Evolutionary conservation across 2,113 vertebrate species (phyloP).

Genomic region (Ovibos moschatus): DNA sequence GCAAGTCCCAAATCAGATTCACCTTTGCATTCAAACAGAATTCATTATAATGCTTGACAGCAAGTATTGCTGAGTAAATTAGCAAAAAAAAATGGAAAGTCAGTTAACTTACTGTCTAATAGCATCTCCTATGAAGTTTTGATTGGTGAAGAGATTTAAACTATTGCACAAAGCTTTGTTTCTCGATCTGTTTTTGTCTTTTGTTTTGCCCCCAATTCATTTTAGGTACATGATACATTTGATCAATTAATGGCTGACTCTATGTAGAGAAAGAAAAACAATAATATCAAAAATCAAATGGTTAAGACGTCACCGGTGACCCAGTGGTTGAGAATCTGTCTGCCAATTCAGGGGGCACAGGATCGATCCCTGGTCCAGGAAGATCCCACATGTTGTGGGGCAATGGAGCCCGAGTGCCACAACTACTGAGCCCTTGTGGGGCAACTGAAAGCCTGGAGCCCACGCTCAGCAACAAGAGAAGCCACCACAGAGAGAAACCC

Average conservation of each 20-base stretch:
- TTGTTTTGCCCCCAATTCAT: neutral
- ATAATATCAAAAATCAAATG: neutral
- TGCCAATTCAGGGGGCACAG: neutral
- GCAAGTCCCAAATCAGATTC: neutral
- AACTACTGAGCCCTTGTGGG: neutral
- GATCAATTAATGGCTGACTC: neutral
- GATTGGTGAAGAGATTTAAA: neutral
- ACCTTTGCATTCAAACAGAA: neutral
- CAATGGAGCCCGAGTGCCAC: neutral
- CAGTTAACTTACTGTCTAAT: neutral
- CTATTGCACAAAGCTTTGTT: neutral
- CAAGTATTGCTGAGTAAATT: neutral
- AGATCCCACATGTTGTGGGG: neutral
- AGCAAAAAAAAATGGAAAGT: neutral
- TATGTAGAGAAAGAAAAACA: neutral
- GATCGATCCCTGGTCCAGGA: neutral
- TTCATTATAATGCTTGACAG: neutral
- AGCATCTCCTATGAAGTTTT: neutral
- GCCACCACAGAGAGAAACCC: neutral
- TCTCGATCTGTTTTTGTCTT: neutral
- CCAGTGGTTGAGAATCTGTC: neutral
- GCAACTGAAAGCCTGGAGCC: neutral
- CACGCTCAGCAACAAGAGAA: neutral
- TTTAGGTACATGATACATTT: neutral
- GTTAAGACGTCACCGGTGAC: neutral